phyloP scores from a whole-genome alignment of 2,113 vertebrate genomes.

The Peromyscus californicus region DNA sequence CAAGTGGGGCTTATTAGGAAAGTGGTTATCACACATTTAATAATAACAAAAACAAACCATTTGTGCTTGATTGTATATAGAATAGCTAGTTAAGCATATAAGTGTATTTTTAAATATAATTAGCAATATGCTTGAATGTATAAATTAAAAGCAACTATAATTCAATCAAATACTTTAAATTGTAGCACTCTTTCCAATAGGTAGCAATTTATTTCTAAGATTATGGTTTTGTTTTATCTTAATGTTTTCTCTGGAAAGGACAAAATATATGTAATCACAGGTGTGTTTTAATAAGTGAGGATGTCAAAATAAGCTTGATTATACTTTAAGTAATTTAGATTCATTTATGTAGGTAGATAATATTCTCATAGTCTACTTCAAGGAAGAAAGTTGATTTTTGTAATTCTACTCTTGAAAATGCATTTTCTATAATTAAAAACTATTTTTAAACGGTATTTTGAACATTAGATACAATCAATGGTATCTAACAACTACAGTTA shows the following conservation, averaged over 20 bases:
- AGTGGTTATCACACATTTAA: slow-evolving; percentile 58
- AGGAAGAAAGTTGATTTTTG: slow-evolving; percentile 4
- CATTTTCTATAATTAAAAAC: neutral
- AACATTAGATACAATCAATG: slow-evolving; percentile 34
- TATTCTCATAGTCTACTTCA: slow-evolving; percentile 11
- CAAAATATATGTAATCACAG: slow-evolving; percentile 50
- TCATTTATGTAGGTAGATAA: slow-evolving; percentile 29
- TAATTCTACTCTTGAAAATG: neutral
- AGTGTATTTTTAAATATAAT: slow-evolving; percentile 74
- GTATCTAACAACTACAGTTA: neutral
- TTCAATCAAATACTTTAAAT: slow-evolving; percentile 48
- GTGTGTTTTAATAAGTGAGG: slow-evolving; percentile 29
- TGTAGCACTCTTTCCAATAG: slow-evolving; percentile 36
- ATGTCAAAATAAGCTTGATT: slow-evolving; percentile 9
- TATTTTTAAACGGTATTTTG: slow-evolving; percentile 1
- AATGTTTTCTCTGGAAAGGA: slow-evolving; percentile 26
- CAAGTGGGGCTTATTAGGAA: slow-evolving; percentile 63
- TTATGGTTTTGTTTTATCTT: slow-evolving; percentile 7
- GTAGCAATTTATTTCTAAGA: slow-evolving; percentile 46
- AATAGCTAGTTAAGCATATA: slow-evolving; percentile 65
- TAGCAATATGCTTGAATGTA: slow-evolving; percentile 62
- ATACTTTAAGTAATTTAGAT: slow-evolving; percentile 66
- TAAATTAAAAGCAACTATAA: slow-evolving; percentile 71
- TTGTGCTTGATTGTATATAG: slow-evolving; percentile 58
- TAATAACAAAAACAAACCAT: slow-evolving; percentile 57